Conservation (phyloP, 2,888 invertebrate species). For the Melanotus villosus region DNA sequence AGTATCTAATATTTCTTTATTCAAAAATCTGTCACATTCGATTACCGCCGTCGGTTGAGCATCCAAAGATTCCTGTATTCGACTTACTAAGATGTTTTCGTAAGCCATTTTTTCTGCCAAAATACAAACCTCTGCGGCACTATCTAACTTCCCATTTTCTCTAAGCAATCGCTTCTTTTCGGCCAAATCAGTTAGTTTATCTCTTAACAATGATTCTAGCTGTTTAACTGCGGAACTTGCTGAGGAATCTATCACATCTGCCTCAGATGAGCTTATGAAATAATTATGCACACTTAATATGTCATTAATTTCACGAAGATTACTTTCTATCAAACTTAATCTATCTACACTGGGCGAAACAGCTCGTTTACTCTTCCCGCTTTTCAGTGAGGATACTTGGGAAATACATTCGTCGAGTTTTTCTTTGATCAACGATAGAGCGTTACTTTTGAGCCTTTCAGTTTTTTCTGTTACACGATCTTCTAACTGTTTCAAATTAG, state of each 20-base stretch:
- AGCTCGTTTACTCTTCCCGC: slow-evolving; percentile 74
- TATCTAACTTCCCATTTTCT: slow-evolving; percentile 78
- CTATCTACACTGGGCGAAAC: slow-evolving; percentile 78
- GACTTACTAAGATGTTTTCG: slow-evolving; percentile 77
- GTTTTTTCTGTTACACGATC: slow-evolving; percentile 68
- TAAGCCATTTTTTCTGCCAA: slow-evolving; percentile 86
- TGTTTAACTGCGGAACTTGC: slow-evolving; percentile 75
- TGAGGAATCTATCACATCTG: slow-evolving; percentile 71
- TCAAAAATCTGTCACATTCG: slow-evolving; percentile 74
- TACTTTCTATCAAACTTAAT: slow-evolving; percentile 77
- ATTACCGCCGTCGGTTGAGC: slow-evolving; percentile 65
- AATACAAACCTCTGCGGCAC: slow-evolving; percentile 78
- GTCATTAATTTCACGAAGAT: slow-evolving; percentile 75
- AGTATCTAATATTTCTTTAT: slow-evolving; percentile 82
- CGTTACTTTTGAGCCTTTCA: slow-evolving; percentile 74
- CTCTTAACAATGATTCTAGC: slow-evolving; percentile 77
- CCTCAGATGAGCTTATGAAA: slow-evolving; percentile 69
- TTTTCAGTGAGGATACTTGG: slow-evolving; percentile 75
- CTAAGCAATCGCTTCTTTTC: slow-evolving; percentile 77
- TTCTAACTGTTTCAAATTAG: slow-evolving; percentile 56
- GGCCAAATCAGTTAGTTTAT: slow-evolving; percentile 79
- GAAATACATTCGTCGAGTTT: slow-evolving; percentile 79
- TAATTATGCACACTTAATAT: slow-evolving; percentile 69
- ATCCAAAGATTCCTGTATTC: slow-evolving; percentile 78
- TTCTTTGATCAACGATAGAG: slow-evolving; percentile 74